Percentiles rank a stretch among this genome's conserved stretches.
These are phyloP conservation scores for Leptopilina drosophilae DNA, from an alignment of 2,888 invertebrate species.

Conservation along the genomic window DNA sequence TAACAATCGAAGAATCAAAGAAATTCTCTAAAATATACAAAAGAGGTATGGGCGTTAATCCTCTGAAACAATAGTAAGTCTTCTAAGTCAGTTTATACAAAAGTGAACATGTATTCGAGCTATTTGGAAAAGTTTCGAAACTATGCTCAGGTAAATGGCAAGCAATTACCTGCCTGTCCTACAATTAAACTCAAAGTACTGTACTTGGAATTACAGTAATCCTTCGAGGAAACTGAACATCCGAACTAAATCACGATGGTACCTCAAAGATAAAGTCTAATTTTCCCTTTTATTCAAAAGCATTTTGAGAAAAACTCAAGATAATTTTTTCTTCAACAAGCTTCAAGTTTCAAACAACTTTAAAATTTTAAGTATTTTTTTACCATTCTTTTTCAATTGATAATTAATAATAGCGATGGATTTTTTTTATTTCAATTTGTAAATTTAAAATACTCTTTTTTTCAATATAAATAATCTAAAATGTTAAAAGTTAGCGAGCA, in stretches of 20 bases:
- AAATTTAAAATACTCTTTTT: too few species aligned
- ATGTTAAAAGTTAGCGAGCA: too few species aligned
- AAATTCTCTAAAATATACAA: not conserved
- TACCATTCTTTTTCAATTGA: too few species aligned
- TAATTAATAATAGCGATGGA: too few species aligned
- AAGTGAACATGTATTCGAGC: not conserved
- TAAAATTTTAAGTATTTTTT: too few species aligned
- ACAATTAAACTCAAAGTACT: not conserved
- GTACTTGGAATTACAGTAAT: conserved; percentile 15
- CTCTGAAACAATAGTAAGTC: not conserved
- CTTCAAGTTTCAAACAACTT: too few species aligned
- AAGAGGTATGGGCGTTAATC: not conserved
- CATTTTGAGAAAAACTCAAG: not conserved
- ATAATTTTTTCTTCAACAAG: too few species aligned
- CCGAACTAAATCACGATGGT: not conserved
- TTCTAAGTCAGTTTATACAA: not conserved
- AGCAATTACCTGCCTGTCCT: not conserved
- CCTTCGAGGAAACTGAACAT: not conserved
- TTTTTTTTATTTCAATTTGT: too few species aligned
- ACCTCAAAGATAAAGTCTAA: conserved; percentile 21
- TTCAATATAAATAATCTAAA: too few species aligned
- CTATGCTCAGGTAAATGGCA: not conserved
- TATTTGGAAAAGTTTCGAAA: too few species aligned
- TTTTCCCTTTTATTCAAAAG: not conserved
- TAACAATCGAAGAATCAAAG: not conserved